Conservation (phyloP, 2,888 invertebrate genomes). For the Drosophila testacea region DNA sequence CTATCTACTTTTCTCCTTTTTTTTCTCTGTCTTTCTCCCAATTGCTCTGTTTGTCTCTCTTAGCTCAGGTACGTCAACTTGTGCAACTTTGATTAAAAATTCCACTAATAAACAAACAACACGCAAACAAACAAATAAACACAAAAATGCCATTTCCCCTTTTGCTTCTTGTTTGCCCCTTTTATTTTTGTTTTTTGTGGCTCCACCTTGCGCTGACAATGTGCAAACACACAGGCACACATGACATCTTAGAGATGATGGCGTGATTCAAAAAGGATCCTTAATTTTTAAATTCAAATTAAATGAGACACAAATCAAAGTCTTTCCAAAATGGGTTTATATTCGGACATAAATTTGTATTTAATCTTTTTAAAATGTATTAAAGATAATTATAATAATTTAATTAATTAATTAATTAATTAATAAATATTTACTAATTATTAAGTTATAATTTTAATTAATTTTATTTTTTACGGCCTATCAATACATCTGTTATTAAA, state of each 20-base stretch:
- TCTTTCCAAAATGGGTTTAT: no score
- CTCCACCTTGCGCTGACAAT: slow-evolving; percentile 52
- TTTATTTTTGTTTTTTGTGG: slow-evolving; percentile 12
- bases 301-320: not conserved
- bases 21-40: not conserved
- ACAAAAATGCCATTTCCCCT: slow-evolving; percentile 42
- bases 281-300: not conserved
- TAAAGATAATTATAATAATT: no score
- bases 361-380: no score
- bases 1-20: not conserved
- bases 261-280: slow-evolving; percentile 1
- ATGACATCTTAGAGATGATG: slow-evolving; percentile 15
- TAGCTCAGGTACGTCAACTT: slow-evolving; percentile 69
- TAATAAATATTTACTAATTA: no score
- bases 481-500: no score
- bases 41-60: not conserved
- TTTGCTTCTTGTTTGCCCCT: slow-evolving; percentile 5
- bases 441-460: no score
- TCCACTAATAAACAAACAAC: slow-evolving; percentile 77
- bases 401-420: no score
- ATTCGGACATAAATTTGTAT: no score
- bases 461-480: no score
- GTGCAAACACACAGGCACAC: slow-evolving; percentile 32
- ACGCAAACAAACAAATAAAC: slow-evolving; percentile 65
- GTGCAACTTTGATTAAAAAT: slow-evolving; percentile 78